phyloP scores from a whole-genome alignment of 2,888 invertebrate genomes.

The Chrysomela aeneicollis region DNA sequence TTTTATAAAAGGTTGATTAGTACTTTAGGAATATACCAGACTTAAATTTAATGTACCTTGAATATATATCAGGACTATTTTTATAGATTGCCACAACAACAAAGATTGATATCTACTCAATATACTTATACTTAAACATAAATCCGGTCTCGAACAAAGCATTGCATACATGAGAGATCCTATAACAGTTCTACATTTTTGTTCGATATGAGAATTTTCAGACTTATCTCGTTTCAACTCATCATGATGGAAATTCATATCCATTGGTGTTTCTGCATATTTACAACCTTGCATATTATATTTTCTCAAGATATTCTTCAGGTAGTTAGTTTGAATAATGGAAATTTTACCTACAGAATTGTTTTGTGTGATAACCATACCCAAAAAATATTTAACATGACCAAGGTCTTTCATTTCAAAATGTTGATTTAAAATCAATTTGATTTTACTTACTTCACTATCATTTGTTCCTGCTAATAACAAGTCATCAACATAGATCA shows the following conservation, averaged over 20 bases:
- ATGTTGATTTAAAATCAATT: too few relatives aligned
- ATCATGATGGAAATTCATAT: slow-evolving; percentile 9
- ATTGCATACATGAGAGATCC: slow-evolving; percentile 35
- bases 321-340: too few relatives aligned
- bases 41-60: slow-evolving; percentile 32
- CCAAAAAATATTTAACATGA: too few relatives aligned
- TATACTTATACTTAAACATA: slow-evolving; percentile 28
- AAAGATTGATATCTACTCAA: slow-evolving; percentile 36
- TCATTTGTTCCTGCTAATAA: too few relatives aligned
- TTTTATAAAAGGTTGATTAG: too few relatives aligned
- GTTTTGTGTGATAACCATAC: too few relatives aligned
- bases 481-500: too few relatives aligned
- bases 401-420: too few relatives aligned
- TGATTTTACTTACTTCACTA: too few relatives aligned
- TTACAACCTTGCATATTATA: slow-evolving; percentile 12
- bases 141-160: slow-evolving; percentile 31
- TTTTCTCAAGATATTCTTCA: too few relatives aligned
- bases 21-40: slow-evolving; percentile 20
- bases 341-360: too few relatives aligned
- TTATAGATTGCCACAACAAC: slow-evolving; percentile 1
- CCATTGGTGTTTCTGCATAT: slow-evolving; percentile 9
- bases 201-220: slow-evolving; percentile 24
- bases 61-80: slow-evolving; percentile 26
- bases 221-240: slow-evolving; percentile 8
- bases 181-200: slow-evolving; percentile 26